Base-by-base conservation (phyloP, 1,140 invertebrate genomes). In the Panagrolaimus sp. region DNA sequence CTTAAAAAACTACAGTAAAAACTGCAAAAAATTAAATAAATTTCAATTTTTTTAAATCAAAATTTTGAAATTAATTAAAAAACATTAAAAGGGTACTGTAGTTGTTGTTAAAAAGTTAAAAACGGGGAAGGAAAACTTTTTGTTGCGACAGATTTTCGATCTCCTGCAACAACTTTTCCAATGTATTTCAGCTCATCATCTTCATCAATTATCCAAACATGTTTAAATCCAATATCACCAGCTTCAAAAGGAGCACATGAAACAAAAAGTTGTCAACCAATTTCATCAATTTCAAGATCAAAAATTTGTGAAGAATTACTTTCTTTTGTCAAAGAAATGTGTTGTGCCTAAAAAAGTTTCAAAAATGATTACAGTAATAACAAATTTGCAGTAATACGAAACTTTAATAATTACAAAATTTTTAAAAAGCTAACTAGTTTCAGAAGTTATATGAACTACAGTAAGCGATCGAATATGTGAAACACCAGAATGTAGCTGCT, bases 391-490 rank as follows among this genome's bases (percentile, higher is more conserved):
- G 24, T 69, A n/a, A 1, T 47, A n/a, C 8, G 67, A 68, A 8
- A n/a, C 48, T 6, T 67, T 32, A 26, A 15, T n/a, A 10, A 8
- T 9, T 17, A 43, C 43, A 9, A 21, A 28, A 69, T 69, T 63
- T 24, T 28, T 67, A n/a, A n/a, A n/a, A n/a, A 6, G 68, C 58
- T 10, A 67, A 28, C 24, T 69, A 70, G n/a, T 70, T n/a, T 10
- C 55, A 5, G 0, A 28, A 24, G 2, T 63, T 63, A 48, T 69
- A 28, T 7, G 67, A 7, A 43, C 68, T 63, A 32, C 38, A 67
- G n/a, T 7, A 67, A 48, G 71, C 68, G 63, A 69, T 69, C 68
- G 67, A 69, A 67, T 69, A 69, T 21, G 48, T 7, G 48, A 24
- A n/a, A 52, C 14, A 0, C 48, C 48, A 15, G 26, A 24, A 15